Conservation (phyloP, 2,797 vertebrate genomes). For the Mionectes olivaceus region DNA sequence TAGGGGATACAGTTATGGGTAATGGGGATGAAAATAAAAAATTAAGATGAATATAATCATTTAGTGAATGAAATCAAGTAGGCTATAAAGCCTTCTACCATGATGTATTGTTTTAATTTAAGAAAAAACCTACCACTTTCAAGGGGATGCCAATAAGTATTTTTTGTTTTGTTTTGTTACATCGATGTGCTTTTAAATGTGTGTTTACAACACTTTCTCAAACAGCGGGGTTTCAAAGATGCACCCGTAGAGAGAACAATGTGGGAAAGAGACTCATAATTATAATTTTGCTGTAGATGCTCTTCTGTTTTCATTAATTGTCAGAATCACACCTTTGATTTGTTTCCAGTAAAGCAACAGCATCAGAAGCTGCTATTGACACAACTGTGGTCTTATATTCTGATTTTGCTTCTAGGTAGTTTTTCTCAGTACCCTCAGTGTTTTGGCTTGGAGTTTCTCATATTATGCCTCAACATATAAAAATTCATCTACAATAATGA, state of each 20-base stretch:
- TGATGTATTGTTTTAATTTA: background rate
- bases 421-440: background rate
- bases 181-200: background rate
- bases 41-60: background rate
- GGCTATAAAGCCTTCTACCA: background rate
- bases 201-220: background rate
- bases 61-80: background rate
- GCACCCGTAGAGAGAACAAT: background rate
- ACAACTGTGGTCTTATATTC: background rate
- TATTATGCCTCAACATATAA: background rate
- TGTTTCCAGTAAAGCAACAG: conserved; percentile 9
- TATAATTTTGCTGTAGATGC: background rate
- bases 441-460: background rate
- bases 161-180: background rate
- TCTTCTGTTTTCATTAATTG: conserved; percentile 7
- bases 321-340: background rate
- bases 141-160: background rate
- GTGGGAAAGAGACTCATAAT: background rate
- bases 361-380: background rate
- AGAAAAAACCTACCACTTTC: background rate
- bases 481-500: background rate
- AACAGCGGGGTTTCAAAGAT: background rate
- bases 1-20: background rate
- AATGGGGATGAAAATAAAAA: background rate
- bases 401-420: background rate